These are phyloP conservation scores for Neoscelio sp. DNA, from an alignment of 2,888 invertebrate species.

Conservation along the genomic window DNA sequence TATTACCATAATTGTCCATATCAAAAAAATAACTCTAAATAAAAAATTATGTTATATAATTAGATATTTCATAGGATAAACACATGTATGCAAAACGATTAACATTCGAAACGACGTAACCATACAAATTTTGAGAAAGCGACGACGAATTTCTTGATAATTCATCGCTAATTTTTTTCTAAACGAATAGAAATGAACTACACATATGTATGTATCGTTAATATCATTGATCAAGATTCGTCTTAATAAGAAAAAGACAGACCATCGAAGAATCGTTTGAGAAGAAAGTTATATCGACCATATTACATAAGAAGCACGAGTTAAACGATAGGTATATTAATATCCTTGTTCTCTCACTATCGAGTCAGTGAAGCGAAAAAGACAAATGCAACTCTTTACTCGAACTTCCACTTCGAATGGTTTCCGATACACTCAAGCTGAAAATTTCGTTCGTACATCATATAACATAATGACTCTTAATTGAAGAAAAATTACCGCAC, in stretches of 20 bases:
- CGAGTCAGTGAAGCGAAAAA: conserved; percentile 33
- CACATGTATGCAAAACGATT: too few relatives aligned
- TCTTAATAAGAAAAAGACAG: not conserved
- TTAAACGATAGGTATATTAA: conserved; percentile 49
- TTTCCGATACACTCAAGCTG: not conserved
- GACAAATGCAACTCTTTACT: conserved; percentile 22
- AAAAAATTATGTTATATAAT: too few relatives aligned
- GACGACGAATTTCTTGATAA: too few relatives aligned
- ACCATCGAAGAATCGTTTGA: not conserved
- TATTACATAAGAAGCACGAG: conserved; percentile 36
- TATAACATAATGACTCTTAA: not conserved
- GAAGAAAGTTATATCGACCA: conserved; percentile 37
- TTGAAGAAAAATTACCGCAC: conserved; percentile 25
- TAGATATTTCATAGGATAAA: too few relatives aligned
- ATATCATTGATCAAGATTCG: too few relatives aligned
- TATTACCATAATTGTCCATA: too few relatives aligned
- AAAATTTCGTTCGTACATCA: conserved; percentile 11
- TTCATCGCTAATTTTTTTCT: too few relatives aligned
- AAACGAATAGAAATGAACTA: too few relatives aligned
- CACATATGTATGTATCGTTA: too few relatives aligned
- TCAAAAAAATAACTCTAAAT: too few relatives aligned
- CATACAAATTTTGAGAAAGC: too few relatives aligned
- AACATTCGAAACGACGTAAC: too few relatives aligned
- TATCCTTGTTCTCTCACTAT: conserved; percentile 41
- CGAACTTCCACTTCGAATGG: conserved; percentile 29